phyloP scores from a whole-genome alignment of 2,113 vertebrate genomes.

The Ageneiosus marmoratus region DNA sequence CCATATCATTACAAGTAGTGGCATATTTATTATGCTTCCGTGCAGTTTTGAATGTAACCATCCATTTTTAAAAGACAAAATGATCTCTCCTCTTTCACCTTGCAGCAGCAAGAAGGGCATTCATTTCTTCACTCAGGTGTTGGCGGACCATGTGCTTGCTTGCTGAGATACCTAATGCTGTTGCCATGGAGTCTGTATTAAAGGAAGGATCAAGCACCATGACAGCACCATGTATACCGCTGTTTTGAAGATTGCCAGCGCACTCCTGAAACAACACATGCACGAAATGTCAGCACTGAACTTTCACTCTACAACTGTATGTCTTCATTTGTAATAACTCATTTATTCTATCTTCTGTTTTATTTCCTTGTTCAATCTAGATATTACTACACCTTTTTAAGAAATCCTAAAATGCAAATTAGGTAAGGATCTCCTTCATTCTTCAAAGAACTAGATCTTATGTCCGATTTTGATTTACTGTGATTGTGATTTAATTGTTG shows the following conservation, averaged over 20 bases:
- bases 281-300: background rate
- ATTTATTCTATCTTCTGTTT: background rate
- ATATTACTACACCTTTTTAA: background rate
- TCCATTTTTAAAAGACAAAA: background rate
- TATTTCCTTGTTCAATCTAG: background rate
- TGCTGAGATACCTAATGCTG: slow-evolving; percentile 75
- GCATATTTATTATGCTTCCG: background rate
- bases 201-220: slow-evolving; percentile 84
- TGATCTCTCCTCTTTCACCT: slow-evolving; percentile 64
- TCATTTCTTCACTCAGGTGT: slow-evolving; percentile 84
- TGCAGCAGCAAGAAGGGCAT: slow-evolving; percentile 67
- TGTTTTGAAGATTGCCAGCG: slow-evolving; percentile 78
- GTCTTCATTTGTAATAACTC: background rate
- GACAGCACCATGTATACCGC: slow-evolving; percentile 83
- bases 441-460: background rate
- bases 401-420: background rate
- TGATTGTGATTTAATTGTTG: no score
- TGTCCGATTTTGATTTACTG: no score
- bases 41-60: background rate
- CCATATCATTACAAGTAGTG: background rate
- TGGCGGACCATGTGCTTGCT: slow-evolving; percentile 83
- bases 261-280: slow-evolving; percentile 72
- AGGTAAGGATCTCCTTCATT: background rate
- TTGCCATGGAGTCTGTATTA: slow-evolving; percentile 75
- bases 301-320: background rate